A percentile compares a stretch with the other conserved stretches of the same genome.
phyloP scores from a whole-genome alignment of 2,113 vertebrate genomes.

The rabbit (Oryctolagus cuniculus) region DNA sequence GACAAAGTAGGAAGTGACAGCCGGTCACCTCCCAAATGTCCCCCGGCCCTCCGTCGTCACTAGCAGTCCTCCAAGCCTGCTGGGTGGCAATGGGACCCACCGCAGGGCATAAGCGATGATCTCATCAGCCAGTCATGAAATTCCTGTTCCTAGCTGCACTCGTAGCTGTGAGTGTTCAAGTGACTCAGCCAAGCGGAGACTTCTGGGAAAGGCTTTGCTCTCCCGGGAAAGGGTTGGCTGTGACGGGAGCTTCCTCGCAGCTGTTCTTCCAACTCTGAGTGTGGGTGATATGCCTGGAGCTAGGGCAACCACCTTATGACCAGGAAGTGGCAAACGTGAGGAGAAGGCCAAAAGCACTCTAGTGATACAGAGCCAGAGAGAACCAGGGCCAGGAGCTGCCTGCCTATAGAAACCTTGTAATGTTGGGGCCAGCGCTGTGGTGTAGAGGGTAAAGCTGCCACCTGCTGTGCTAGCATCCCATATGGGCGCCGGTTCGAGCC shows the following conservation, averaged over 20 bases:
- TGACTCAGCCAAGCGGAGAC: background rate
- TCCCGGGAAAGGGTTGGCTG: background rate
- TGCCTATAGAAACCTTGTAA: background rate
- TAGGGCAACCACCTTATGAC: background rate
- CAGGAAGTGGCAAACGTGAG: background rate
- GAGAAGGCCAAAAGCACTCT: background rate
- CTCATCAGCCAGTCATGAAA: background rate
- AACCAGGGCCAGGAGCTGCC: background rate
- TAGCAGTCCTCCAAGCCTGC: background rate
- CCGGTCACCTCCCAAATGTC: background rate
- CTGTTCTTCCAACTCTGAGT: constrained; percentile 33
- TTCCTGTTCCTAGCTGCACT: background rate
- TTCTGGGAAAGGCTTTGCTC: constrained; percentile 51
- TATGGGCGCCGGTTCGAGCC: too few species aligned
- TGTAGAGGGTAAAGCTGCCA: too few species aligned
- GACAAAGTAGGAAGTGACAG: background rate
- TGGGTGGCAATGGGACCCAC: background rate
- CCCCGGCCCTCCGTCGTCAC: background rate
- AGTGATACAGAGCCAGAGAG: background rate
- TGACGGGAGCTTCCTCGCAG: background rate
- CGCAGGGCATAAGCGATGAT: background rate
- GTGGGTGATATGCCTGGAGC: background rate
- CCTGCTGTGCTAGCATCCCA: too few species aligned
- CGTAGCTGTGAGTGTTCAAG: background rate
- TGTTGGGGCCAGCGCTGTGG: too few species aligned